Evolutionary conservation across 2,888 invertebrate species (phyloP), one percentile per base, ranked within the genome.

Genomic region (Hypolimnas misippus): DNA sequence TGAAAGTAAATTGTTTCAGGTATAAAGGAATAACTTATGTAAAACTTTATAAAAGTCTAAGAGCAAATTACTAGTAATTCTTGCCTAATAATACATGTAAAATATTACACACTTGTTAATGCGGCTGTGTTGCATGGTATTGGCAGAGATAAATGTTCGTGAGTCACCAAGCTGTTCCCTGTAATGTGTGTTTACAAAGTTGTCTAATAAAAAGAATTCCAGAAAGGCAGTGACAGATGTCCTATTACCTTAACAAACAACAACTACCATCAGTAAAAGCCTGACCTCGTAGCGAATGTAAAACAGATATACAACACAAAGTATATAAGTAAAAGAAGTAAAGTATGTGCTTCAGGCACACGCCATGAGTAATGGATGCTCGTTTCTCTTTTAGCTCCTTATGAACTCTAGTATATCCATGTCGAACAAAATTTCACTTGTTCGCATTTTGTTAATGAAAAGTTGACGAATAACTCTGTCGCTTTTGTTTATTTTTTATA

Each of bases 341-440:
- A 83, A 82, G 81, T 86, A 81, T 82, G 76, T 79, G 76, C 80
- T 79, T 76, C 68, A 76, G 78, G 76, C 75, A 72, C 79, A 78
- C 75, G 79, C 74, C 78, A 76, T 87, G 88, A 89, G 78, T 87
- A 85, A 89, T 88, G n/a, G 81, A 70, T 70, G 69, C 76, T 75
- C 79, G 85, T 89, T 84, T 75, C 78, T 89, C 86, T 81, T 72
- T 70, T 70, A 73, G 77, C 76, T 83, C 79, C 83, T 86, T 86
- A 87, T 87, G 86, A 87, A 87, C 84, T 82, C 79, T 78, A 83
- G 79, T 88, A 84, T 82, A 86, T 87, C 81, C 78, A 73, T 80
- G 83, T 84, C 85, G 82, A 86, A 86, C 85, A 73, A 82, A 84
- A 84, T 84, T 86, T 84, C 79, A 83, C 84, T 87, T 81, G 78